phyloP scores from a whole-genome alignment of 2,797 vertebrate species.

The Odontamblyopus lacepedii region DNA sequence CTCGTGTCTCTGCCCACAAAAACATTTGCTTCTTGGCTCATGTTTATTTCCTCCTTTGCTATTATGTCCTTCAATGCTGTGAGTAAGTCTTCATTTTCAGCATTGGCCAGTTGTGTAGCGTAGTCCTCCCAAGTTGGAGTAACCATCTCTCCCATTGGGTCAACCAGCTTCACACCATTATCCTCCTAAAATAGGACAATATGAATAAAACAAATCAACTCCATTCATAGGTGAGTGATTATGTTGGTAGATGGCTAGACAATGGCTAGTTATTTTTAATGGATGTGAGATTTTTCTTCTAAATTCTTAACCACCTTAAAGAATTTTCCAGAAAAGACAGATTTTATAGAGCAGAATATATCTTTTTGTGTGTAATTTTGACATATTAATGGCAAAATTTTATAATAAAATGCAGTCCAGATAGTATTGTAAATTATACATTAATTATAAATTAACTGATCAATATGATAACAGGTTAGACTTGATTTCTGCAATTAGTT shows the following conservation, averaged over 20 bases:
- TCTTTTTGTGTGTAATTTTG: too few species aligned
- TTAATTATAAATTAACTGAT: too few species aligned
- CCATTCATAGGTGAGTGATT: neutral
- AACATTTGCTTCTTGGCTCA: constrained; percentile 79
- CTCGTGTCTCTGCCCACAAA: constrained; percentile 93
- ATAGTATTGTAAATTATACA: too few species aligned
- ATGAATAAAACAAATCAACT: neutral
- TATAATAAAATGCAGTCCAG: too few species aligned
- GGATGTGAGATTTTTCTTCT: too few species aligned
- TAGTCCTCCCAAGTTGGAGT: constrained; percentile 87
- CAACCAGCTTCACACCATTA: constrained; percentile 93
- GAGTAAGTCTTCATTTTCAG: constrained; percentile 83
- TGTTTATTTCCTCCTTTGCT: constrained; percentile 80
- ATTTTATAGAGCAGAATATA: too few species aligned
- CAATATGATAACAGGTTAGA: too few species aligned
- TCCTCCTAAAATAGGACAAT: constrained; percentile 80
- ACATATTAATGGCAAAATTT: too few species aligned
- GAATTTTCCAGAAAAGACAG: too few species aligned
- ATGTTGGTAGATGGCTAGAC: neutral
- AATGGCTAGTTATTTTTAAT: neutral
- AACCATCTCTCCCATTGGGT: constrained; percentile 96
- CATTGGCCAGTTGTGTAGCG: constrained; percentile 88
- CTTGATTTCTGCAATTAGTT: too few species aligned
- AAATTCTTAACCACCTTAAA: too few species aligned
- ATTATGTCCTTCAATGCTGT: constrained; percentile 76